Conservation (phyloP, 2,888 invertebrate genomes). For the Drosophila prostipennis region DNA sequence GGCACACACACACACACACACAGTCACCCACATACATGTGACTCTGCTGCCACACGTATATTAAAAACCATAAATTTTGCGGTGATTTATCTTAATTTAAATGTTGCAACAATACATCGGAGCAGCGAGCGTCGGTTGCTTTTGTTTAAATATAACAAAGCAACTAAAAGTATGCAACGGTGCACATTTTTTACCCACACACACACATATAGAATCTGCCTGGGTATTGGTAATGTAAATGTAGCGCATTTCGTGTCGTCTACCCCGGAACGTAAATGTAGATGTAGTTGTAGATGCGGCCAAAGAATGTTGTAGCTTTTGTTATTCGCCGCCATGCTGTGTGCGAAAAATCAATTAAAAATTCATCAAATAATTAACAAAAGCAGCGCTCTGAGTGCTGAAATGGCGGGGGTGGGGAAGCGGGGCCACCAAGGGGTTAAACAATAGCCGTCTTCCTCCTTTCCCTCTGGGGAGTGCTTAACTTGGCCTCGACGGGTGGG, state of each 20-base stretch:
- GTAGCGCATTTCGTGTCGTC: slow-evolving; percentile 46
- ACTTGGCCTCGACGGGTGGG: slow-evolving; percentile 56
- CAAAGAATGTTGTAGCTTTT: slow-evolving; percentile 34
- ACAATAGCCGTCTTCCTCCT: slow-evolving; percentile 59
- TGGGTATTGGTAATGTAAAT: slow-evolving; percentile 22
- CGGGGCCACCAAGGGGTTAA: slow-evolving; percentile 64
- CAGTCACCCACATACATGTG: too few relatives aligned
- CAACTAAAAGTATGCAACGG: slow-evolving; percentile 75
- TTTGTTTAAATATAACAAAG: slow-evolving; percentile 74
- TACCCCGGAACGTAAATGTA: slow-evolving; percentile 9
- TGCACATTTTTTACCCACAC: slow-evolving; percentile 47
- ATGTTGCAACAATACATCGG: slow-evolving; percentile 80
- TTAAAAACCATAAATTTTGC: slow-evolving; percentile 83
- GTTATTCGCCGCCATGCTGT: slow-evolving; percentile 62
- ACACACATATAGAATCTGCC: not conserved
- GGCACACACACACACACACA: slow-evolving; percentile 12
- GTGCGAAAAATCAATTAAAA: slow-evolving; percentile 82
- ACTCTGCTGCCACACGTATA: slow-evolving; percentile 15
- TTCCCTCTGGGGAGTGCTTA: slow-evolving; percentile 72
- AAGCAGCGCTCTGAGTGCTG: slow-evolving; percentile 60
- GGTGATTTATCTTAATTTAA: slow-evolving; percentile 84
- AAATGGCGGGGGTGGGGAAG: slow-evolving; percentile 1
- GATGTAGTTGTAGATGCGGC: slow-evolving; percentile 19
- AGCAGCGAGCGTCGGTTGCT: slow-evolving; percentile 35
- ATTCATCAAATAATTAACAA: slow-evolving; percentile 83